These are phyloP conservation scores for Heteromormyrus szaboi DNA, from an alignment of 2,797 vertebrate genomes.

Conservation along the genomic window DNA sequence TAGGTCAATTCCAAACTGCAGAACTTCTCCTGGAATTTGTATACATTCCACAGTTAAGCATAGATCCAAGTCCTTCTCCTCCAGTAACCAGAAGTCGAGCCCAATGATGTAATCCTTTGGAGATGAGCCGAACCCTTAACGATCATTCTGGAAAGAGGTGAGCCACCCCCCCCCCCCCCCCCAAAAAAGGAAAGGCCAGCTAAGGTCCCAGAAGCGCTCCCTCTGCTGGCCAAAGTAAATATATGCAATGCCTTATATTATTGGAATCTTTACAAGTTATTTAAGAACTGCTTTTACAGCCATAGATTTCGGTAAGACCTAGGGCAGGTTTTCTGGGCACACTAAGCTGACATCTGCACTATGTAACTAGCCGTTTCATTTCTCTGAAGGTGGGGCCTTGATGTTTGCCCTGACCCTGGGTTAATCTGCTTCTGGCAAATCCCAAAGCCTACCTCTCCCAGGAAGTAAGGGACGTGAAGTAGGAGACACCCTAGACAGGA, in stretches of 20 bases:
- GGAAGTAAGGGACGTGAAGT: neutral
- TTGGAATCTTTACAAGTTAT: neutral
- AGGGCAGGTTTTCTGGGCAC: neutral
- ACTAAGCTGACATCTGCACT: neutral
- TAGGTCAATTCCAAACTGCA: neutral
- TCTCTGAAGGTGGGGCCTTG: neutral
- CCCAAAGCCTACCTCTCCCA: neutral
- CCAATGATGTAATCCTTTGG: conserved; percentile 21
- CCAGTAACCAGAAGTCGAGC: neutral
- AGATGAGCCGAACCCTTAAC: neutral
- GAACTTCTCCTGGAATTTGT: conserved; percentile 16
- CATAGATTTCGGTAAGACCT: neutral
- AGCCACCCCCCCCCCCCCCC: neutral
- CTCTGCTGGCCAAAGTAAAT: neutral
- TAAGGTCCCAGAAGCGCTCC: conserved; percentile 8
- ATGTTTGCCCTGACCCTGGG: neutral
- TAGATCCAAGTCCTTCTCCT: neutral
- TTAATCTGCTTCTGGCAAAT: neutral
- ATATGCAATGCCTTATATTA: neutral
- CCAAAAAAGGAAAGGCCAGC: neutral
- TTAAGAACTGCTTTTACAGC: neutral
- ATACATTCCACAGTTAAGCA: conserved; percentile 12
- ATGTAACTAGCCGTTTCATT: neutral
- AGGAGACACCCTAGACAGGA: neutral
- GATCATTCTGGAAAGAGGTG: conserved; percentile 21